These are phyloP conservation scores for Aphodius sticticus DNA, from an alignment of 2,888 invertebrate species.

Conservation along the genomic window DNA sequence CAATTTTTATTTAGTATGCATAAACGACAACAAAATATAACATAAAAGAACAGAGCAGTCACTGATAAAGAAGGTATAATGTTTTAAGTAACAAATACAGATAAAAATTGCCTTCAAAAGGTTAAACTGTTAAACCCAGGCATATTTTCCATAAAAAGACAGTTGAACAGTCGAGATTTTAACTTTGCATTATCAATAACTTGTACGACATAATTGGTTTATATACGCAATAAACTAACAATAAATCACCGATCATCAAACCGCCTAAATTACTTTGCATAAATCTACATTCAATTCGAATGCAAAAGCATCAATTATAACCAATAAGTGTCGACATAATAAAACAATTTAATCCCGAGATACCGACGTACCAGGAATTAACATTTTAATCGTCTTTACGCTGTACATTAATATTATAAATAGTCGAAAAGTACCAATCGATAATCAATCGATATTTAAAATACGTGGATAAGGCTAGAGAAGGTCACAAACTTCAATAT, in stretches of 20 bases:
- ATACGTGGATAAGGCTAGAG: background rate
- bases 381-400: background rate
- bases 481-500: background rate
- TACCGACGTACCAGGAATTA: background rate
- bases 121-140: no score
- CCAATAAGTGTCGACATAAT: background rate
- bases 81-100: no score
- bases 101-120: no score
- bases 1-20: no score
- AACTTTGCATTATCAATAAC: no score
- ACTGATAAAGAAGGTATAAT: no score
- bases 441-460: background rate
- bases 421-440: background rate
- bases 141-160: no score
- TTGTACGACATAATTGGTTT: no score
- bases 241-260: background rate
- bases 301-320: background rate
- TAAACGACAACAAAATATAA: no score
- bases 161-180: no score
- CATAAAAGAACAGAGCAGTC: no score
- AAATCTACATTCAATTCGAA: background rate
- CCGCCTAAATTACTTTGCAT: background rate
- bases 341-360: background rate
- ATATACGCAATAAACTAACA: background rate
- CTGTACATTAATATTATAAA: background rate